Conservation (phyloP, 2,797 vertebrate species). For the Melanotaenia nigrans region DNA sequence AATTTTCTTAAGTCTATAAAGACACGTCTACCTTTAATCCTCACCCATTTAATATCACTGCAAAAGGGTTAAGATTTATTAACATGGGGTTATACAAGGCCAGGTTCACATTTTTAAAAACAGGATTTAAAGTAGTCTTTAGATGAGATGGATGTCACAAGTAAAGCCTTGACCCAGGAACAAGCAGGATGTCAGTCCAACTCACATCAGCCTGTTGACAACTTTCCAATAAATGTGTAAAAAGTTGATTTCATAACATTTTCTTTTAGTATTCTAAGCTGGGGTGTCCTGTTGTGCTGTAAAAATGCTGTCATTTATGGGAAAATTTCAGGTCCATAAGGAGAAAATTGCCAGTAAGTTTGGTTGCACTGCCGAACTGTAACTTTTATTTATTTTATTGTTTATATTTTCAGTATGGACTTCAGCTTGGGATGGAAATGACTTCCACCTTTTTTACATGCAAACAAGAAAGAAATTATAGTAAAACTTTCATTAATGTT, state of each 20-base stretch:
- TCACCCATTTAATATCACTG: background rate
- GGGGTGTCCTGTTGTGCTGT: background rate
- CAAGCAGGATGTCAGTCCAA: background rate
- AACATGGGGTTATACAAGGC: background rate
- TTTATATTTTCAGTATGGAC: background rate
- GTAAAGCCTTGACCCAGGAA: background rate
- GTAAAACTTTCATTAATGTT: no score
- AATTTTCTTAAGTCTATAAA: constrained; percentile 3
- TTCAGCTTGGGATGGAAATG: background rate
- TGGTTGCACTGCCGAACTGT: no score
- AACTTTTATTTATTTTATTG: background rate
- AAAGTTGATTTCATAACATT: background rate
- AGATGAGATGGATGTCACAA: background rate
- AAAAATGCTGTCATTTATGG: background rate
- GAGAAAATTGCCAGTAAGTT: background rate
- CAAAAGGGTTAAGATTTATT: constrained; percentile 3
- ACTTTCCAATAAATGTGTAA: background rate
- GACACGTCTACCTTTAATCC: background rate
- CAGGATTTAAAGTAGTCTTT: background rate
- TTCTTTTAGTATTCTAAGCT: background rate
- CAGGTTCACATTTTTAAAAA: background rate
- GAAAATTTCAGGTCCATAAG: background rate
- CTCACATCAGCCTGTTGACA: no score
- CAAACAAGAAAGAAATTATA: no score
- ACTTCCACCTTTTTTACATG: no score